Evolutionary conservation across 2,113 vertebrate genomes (phyloP).

Genomic region (Rhea americana): DNA sequence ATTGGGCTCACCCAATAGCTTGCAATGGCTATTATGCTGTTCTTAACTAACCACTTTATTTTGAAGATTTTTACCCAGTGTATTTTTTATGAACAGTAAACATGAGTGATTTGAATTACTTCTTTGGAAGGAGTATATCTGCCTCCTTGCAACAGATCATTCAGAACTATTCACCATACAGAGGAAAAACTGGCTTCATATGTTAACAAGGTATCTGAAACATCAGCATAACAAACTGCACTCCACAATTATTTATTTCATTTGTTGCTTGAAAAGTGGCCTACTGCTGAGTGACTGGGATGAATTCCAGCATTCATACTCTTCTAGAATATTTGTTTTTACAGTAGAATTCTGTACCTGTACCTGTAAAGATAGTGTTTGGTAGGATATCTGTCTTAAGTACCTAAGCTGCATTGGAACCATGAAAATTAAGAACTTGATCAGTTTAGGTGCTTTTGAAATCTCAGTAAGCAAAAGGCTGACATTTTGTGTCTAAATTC

Average conservation of each 20-base stretch:
- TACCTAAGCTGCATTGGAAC: neutral
- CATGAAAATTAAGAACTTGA: rapidly evolving
- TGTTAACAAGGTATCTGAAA: neutral
- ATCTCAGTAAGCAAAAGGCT: neutral
- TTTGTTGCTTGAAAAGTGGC: neutral
- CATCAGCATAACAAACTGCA: neutral
- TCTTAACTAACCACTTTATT: neutral
- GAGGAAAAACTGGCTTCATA: neutral
- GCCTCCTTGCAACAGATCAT: too few species aligned
- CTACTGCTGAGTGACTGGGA: neutral
- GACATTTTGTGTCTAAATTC: neutral
- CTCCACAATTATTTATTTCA: neutral
- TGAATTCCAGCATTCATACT: neutral
- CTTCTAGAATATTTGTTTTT: neutral
- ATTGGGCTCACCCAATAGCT: neutral
- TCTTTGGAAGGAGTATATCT: too few species aligned
- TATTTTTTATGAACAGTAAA: too few species aligned
- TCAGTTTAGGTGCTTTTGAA: neutral
- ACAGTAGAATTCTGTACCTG: neutral
- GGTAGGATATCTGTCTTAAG: neutral
- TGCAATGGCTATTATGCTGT: neutral
- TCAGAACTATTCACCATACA: neutral
- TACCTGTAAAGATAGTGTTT: neutral
- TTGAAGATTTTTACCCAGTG: neutral
- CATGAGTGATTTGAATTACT: too few species aligned